Evolutionary conservation across 2,797 vertebrate genomes (phyloP), one percentile per base, ranked within the genome.

Genomic region (Clarias platycephalus): DNA sequence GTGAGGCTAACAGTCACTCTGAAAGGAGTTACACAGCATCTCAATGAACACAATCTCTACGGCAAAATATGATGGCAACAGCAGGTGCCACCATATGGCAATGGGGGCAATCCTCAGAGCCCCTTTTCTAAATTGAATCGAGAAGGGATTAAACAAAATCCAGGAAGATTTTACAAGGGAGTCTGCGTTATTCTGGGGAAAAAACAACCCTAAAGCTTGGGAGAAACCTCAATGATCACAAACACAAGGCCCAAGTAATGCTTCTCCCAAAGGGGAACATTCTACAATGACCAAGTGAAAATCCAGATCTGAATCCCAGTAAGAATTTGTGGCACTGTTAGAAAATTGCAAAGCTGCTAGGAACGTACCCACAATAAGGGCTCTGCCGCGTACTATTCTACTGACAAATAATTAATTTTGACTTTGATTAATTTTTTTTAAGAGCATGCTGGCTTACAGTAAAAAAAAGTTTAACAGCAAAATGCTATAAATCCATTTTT

Each of bases 1-100:
- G 18, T 67, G 66, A 67, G 64, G 26, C 26, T 26, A 64, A 64
- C 63, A 66, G 63, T 66, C 26, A 66, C 63, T 66, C 63, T 66
- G 63, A 26, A 26, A 67, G 64, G 64, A 31, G 18, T 9, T 68
- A 37, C 31, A 68, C 16, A 8, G 31, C 37, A 70, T 20, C 67
- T 22, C 20, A 40, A 37, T 4, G 20, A 37, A 40, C 31, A 40
- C 8, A 34, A 40, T 70, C 67, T 16, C 34, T 22, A 37, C 3
- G 37, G 31, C 37, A 12, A 24, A 18, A 34, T 34, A 1, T 5
- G 64, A 31, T 34, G 31, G 64, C 34, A 31, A 24, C 16, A 67
- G 64, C 31, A 53, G 49, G 49, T 53, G 49, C 49, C 49, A 49
- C 44, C 44, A 53, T 53, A 53, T 53, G 49, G 49, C 49, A 53